These are phyloP conservation scores for Rattus norvegicus DNA, from an alignment of 2,113 vertebrate genomes.

Conservation along the genomic window DNA sequence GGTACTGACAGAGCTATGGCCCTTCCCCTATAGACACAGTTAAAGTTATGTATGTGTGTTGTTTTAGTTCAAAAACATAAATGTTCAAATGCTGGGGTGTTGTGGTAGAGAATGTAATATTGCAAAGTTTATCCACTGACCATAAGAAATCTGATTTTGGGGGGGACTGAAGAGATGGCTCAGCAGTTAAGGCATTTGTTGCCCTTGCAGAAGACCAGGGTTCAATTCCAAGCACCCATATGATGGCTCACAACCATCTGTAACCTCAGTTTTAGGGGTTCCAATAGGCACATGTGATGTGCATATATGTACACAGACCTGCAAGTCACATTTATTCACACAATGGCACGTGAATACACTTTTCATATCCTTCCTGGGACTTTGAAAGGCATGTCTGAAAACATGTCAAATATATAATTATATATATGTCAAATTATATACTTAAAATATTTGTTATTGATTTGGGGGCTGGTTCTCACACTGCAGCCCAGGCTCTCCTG, in stretches of 20 bases:
- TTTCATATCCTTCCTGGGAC: slow-evolving; percentile 41
- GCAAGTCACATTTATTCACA: neutral
- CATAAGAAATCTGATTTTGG: slow-evolving; percentile 2
- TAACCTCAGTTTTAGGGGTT: neutral
- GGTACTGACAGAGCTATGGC: neutral
- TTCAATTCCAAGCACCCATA: neutral
- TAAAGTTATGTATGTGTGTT: neutral
- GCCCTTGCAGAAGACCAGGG: neutral
- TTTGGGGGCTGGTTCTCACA: neutral
- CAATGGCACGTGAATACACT: neutral
- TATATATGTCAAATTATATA: neutral
- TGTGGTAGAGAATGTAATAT: neutral
- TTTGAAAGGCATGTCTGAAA: slow-evolving; percentile 4
- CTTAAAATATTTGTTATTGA: neutral
- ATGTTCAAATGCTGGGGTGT: neutral
- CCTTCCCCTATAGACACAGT: neutral
- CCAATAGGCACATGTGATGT: neutral
- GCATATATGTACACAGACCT: neutral
- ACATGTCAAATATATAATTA: neutral
- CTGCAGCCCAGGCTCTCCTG: neutral
- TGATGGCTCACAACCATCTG: neutral
- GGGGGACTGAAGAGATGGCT: neutral
- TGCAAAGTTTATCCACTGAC: neutral
- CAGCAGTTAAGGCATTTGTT: neutral
- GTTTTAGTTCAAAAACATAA: slow-evolving; percentile 44